Conservation (phyloP, 2,113 vertebrate genomes). For the human (Homo sapiens) region DNA sequence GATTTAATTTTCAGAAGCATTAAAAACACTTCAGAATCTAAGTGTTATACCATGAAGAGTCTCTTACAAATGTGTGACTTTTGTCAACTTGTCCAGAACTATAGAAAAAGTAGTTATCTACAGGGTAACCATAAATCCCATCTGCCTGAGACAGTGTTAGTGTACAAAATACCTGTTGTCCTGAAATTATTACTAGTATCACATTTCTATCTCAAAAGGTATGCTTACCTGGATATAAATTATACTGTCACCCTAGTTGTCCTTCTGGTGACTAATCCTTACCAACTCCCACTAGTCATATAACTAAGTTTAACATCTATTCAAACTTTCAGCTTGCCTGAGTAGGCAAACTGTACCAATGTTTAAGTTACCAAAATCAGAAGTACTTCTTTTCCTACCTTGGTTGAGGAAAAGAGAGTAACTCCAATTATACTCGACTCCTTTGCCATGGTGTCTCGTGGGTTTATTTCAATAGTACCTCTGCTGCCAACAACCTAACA, state of each 20-base stretch:
- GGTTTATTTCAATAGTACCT: slow-evolving; percentile 92
- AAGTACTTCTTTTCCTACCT: slow-evolving; percentile 82
- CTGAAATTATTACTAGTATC: not conserved
- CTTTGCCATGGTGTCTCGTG: slow-evolving; percentile 92
- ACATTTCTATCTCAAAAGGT: not conserved
- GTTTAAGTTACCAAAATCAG: not conserved
- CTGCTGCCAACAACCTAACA: slow-evolving; percentile 91
- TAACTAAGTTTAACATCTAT: not conserved
- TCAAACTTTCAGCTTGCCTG: not conserved
- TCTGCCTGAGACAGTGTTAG: not conserved
- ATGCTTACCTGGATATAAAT: slow-evolving; percentile 3
- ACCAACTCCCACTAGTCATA: not conserved
- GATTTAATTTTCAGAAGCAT: slow-evolving; percentile 11
- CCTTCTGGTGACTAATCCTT: not conserved
- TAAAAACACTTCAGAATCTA: not conserved
- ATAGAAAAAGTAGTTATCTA: not conserved
- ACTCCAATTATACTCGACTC: slow-evolving; percentile 92
- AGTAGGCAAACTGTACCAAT: not conserved
- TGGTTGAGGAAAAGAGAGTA: slow-evolving; percentile 81
- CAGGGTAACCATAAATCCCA: not conserved
- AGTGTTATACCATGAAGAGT: not conserved
- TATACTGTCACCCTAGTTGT: not conserved
- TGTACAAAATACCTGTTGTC: not conserved
- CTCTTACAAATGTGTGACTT: not conserved
- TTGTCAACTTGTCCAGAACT: not conserved